Evolutionary conservation across 2,113 vertebrate genomes (phyloP), one percentile per base, ranked within the genome.

Genomic region (Vulpes vulpes): DNA sequence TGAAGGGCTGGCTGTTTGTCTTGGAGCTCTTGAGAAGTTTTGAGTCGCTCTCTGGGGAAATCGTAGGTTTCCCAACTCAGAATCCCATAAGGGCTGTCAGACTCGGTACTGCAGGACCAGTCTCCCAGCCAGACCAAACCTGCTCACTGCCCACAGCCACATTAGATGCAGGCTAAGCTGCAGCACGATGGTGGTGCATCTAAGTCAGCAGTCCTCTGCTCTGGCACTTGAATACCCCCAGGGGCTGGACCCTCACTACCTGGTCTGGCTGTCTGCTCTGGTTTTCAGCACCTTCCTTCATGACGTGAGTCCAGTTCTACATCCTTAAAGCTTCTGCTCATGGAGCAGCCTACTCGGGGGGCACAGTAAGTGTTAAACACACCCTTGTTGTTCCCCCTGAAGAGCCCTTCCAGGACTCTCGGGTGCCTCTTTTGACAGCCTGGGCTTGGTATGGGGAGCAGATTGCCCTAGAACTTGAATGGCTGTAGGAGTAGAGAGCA

Each of bases 181-280:
- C 3, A 7, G 32, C 2, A 0, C 38, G 16, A 49, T 27, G 5
- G n/a, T 8, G 1, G 2, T 20, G 17, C 35, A 2, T 65, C 62
- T n/a, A 9, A 38, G 51, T n/a, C 38, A 65, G 67, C 11, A 79
- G 86, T 85, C 51, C 25, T 60, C 38, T 5, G 65, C 14, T 53
- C 62, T 57, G 0, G 89, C 51, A 22, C 49, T 60, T 8, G 32
- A 67, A 25, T 53, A n/a, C 35, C 57, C 51, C 65, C 20, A 2
- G n/a, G 30, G 35, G 53, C 57, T 73, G 35, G 19, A 15, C 5
- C 1, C 17, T 91, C 55, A 53, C 43, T 85, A 2, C 35, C 32
- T 57, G 14, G 30, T n/a, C 20, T 8, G 5, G 1, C 17, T 49
- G 2, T 49, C 30, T 85, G 17, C 83, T 83, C 38, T 4, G 6